phyloP scores from a whole-genome alignment of 1,140 invertebrate species.

The Drosophila bifasciata region DNA sequence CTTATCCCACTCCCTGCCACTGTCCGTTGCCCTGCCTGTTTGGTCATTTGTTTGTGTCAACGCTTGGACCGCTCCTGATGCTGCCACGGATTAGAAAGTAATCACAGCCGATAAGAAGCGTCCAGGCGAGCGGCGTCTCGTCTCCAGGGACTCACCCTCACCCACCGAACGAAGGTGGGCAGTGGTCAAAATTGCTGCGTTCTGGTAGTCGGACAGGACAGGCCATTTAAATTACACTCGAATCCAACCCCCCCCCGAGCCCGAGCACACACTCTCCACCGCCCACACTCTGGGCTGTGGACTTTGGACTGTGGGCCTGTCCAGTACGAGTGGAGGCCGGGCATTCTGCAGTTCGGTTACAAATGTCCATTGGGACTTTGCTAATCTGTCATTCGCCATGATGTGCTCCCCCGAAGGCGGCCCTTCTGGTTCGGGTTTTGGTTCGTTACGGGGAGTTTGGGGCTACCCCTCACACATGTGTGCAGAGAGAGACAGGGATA shows the following conservation, averaged over 20 bases:
- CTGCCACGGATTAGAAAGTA: slow-evolving; percentile 81
- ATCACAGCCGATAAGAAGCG: slow-evolving; percentile 79
- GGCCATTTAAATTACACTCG: slow-evolving; percentile 70
- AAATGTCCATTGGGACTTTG: slow-evolving; percentile 83
- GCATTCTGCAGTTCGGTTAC: slow-evolving; percentile 69
- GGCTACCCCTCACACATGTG: slow-evolving; percentile 53
- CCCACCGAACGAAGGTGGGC: slow-evolving; percentile 39
- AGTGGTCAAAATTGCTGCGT: slow-evolving; percentile 48
- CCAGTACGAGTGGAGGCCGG: too few relatives aligned
- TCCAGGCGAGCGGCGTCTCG: slow-evolving; percentile 40
- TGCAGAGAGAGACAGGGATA: slow-evolving; percentile 33
- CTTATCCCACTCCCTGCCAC: too few relatives aligned
- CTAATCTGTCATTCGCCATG: slow-evolving; percentile 83
- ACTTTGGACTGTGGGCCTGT: too few relatives aligned
- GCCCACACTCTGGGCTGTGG: slow-evolving; percentile 28
- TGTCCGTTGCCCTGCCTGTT: slow-evolving; percentile 49
- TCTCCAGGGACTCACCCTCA: slow-evolving; percentile 62
- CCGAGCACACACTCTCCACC: slow-evolving; percentile 7
- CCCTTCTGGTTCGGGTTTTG: slow-evolving; percentile 55
- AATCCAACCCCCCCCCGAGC: slow-evolving; percentile 25
- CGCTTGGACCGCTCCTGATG: slow-evolving; percentile 65
- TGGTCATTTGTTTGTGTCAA: slow-evolving; percentile 80
- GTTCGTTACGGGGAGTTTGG: slow-evolving; percentile 54
- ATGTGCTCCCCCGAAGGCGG: slow-evolving; percentile 77
- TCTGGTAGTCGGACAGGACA: slow-evolving; percentile 34